Percentiles rank a stretch among this genome's conserved stretches.
Conservation (phyloP, 2,797 vertebrate genomes). For the Serranus cabrilla region DNA sequence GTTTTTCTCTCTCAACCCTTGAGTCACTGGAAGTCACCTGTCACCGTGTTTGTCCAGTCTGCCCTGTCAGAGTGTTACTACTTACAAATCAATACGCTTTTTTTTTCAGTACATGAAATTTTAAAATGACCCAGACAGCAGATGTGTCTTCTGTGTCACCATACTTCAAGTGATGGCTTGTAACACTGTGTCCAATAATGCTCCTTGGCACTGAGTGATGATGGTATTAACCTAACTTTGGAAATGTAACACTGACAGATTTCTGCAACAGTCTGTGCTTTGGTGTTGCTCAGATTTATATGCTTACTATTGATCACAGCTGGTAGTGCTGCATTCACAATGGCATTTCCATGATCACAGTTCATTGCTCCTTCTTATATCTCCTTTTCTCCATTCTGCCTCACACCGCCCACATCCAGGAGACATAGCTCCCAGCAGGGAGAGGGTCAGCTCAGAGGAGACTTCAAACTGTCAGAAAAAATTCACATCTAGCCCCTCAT, state of each 20-base stretch:
- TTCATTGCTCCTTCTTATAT: constrained; percentile 68
- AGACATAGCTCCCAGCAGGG: constrained; percentile 74
- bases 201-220: constrained; percentile 59
- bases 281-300: constrained; percentile 34
- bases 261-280: constrained; percentile 33
- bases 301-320: constrained; percentile 47
- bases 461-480: constrained; percentile 87
- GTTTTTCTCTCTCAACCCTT: constrained; percentile 34
- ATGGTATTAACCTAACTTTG: constrained; percentile 33
- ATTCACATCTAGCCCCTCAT: constrained; percentile 83
- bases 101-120: constrained; percentile 63
- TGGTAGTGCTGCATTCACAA: constrained; percentile 27
- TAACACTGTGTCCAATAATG: constrained; percentile 47
- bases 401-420: constrained; percentile 71
- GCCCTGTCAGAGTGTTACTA: constrained; percentile 43
- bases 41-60: constrained; percentile 61
- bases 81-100: constrained; percentile 69
- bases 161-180: constrained; percentile 36
- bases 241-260: constrained; percentile 43
- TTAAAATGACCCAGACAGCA: constrained; percentile 64
- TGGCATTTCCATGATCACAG: constrained; percentile 65
- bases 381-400: constrained; percentile 63
- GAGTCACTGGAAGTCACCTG: constrained; percentile 68
- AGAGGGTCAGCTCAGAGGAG: constrained; percentile 80
- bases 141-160: constrained; percentile 60